Evolutionary conservation across 2,888 invertebrate genomes (phyloP), one percentile per base, ranked within the genome.

Genomic region (Thalpophila matura): DNA sequence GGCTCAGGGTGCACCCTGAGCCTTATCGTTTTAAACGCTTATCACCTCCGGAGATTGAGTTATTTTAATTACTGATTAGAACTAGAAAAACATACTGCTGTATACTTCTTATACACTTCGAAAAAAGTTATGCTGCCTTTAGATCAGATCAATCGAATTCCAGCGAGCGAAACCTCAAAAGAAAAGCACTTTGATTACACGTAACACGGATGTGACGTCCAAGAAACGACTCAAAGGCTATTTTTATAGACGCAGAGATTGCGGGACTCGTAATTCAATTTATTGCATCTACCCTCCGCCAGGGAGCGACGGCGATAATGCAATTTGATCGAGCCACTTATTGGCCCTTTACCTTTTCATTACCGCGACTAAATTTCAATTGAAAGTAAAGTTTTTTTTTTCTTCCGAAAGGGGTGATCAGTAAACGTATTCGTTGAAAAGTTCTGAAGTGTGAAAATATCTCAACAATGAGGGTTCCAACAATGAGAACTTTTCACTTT

Each of bases 261-360:
- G 88, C 80, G 87, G 85, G 73, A 66, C 77, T 75, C 82, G 87
- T 93, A 92, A 94, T 91, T 94, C 89, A 92, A 94, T 93, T 91
- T 91, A 87, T 88, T 83, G 86, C 85, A 86, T 88, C 90, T 86
- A 85, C 88, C 86, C 88, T 86, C 86, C 82, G 72, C 75, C 58
- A 82, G 83, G 86, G 88, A 87, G 82, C 83, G 86, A 70, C 75
- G 84, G 88, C 86, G 89, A 89, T 94, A 94, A 93, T 92, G 88
- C 92, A 88, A 93, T 93, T 91, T 91, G 89, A 91, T 91, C 86
- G 88, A 89, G 90, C 91, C 89, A 89, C 92, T 94, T 92, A 94
- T 90, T 91, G 91, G 88, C 86, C 86, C 89, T 92, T 93, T 92
- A 89, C 90, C 88, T 88, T 91, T 91, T 90, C 90, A 93, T 92